A percentile compares a stretch with the other conserved stretches of the same genome.
Conservation (phyloP, 2,797 vertebrate species). For the Sphenodon punctatus region DNA sequence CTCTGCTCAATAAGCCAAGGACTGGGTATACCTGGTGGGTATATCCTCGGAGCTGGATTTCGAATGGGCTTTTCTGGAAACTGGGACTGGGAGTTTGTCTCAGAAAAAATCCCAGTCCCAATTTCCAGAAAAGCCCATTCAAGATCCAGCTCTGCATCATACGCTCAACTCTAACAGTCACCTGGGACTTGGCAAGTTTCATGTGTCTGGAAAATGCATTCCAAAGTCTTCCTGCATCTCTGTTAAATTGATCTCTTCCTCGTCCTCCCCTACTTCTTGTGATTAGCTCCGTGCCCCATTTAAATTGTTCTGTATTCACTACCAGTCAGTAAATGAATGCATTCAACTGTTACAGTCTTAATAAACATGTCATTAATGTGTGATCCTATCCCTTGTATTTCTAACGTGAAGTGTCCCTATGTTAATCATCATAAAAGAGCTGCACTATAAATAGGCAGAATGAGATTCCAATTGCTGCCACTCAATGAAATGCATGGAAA, state of each 20-base stretch:
- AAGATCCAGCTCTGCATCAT: not conserved
- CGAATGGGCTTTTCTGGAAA: too few species aligned
- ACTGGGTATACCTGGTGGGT: too few species aligned
- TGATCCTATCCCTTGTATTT: not conserved
- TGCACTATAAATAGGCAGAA: not conserved
- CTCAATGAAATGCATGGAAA: not conserved
- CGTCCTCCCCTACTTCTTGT: not conserved
- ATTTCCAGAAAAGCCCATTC: not conserved
- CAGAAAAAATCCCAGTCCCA: not conserved
- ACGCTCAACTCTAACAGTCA: not conserved
- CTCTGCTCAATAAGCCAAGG: too few species aligned
- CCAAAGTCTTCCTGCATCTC: not conserved
- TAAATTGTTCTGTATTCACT: not conserved
- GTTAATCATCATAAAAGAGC: not conserved
- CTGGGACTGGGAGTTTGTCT: too few species aligned
- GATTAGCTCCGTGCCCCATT: not conserved
- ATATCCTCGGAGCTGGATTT: too few species aligned
- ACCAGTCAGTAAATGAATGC: not conserved
- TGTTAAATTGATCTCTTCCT: not conserved
- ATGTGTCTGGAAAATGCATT: not conserved
- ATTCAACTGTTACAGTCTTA: too few species aligned
- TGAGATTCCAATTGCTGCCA: not conserved
- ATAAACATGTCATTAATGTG: not conserved
- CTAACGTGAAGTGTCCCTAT: not conserved
- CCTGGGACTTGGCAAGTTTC: rapidly evolving